A percentile compares a stretch with the other conserved stretches of the same genome.
phyloP scores from a whole-genome alignment of 2,797 vertebrate genomes.

The Mionectes olivaceus region DNA sequence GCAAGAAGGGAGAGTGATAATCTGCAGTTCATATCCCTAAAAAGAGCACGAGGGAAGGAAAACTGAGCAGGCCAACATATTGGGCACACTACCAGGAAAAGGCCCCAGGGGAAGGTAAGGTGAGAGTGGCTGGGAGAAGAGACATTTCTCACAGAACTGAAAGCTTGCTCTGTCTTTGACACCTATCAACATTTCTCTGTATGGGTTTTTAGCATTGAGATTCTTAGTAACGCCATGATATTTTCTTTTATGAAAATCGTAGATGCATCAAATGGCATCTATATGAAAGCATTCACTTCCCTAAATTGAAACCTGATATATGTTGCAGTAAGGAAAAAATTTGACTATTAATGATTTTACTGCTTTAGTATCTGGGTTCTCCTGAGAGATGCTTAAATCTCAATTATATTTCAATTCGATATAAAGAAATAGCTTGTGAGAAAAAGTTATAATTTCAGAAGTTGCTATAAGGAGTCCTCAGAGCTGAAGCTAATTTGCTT shows the following conservation, averaged over 20 bases:
- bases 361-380: background rate
- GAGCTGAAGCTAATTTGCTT: background rate
- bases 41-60: background rate
- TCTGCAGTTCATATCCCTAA: background rate
- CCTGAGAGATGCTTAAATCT: background rate
- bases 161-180: background rate
- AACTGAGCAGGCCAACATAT: background rate
- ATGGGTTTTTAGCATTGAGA: background rate
- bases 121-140: background rate
- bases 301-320: background rate
- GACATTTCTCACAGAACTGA: background rate
- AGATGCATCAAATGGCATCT: background rate
- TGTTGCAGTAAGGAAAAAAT: background rate
- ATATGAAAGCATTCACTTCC: background rate
- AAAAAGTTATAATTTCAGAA: constrained; percentile 10
- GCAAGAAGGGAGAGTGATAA: background rate
- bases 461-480: background rate
- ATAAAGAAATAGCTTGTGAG: background rate
- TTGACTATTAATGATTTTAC: background rate
- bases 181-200: background rate
- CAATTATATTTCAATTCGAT: background rate
- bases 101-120: background rate
- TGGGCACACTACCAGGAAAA: background rate
- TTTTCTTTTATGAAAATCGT: background rate
- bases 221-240: background rate